These are phyloP conservation scores for Hydropotes inermis DNA, from an alignment of 2,113 vertebrate species.

Conservation along the genomic window DNA sequence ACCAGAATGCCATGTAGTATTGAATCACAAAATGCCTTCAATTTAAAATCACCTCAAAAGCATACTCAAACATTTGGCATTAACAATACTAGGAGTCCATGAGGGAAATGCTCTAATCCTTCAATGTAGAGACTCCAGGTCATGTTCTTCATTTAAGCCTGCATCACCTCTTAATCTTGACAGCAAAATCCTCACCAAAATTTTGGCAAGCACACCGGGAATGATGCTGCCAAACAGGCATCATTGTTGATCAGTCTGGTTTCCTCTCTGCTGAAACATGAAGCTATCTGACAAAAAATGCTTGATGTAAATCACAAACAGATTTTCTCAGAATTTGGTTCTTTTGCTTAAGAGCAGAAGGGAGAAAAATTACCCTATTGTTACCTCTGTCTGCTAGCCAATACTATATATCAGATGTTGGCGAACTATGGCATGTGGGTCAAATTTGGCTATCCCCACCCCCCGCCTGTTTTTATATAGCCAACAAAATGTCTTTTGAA, in stretches of 20 bases:
- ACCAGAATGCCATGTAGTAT: conserved; percentile 70
- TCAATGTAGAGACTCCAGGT: conserved; percentile 37
- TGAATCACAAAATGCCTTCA: conserved; percentile 71
- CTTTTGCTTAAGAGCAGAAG: conserved; percentile 11
- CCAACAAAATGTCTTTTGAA: background rate
- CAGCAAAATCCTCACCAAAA: conserved; percentile 76
- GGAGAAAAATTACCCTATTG: background rate
- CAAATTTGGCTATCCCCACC: background rate
- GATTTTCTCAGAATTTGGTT: conserved; percentile 52
- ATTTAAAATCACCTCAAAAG: conserved; percentile 57
- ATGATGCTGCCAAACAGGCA: conserved; percentile 70
- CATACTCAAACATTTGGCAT: conserved; percentile 65
- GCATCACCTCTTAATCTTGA: conserved; percentile 73
- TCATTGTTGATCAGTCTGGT: conserved; percentile 67
- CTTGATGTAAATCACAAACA: conserved; percentile 67
- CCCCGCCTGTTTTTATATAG: background rate
- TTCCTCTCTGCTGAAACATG: conserved; percentile 68
- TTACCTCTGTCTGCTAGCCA: background rate
- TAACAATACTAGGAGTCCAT: conserved; percentile 64
- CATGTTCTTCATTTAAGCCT: conserved; percentile 73
- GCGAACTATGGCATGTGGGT: background rate
- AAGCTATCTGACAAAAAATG: conserved; percentile 61
- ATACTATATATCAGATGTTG: background rate
- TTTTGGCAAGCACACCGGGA: conserved; percentile 72
- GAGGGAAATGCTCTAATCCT: conserved; percentile 70